Conservation (phyloP, 2,888 invertebrate species). For the Agriopis aurantiaria region DNA sequence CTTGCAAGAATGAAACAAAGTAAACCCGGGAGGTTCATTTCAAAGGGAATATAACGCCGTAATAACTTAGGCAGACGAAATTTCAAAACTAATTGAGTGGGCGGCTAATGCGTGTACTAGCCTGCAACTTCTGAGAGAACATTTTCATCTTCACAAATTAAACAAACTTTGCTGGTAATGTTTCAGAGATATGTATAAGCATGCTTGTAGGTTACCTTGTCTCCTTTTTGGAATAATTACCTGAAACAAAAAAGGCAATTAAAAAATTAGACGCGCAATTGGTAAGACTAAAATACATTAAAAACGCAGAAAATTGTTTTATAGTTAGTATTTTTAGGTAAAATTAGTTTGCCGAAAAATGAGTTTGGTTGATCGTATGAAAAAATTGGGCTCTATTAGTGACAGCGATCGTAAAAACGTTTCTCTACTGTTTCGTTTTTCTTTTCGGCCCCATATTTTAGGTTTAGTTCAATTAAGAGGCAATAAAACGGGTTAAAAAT, state of each 20-base stretch:
- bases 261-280: neutral
- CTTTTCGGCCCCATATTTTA: constrained; percentile 16
- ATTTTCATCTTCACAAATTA: neutral
- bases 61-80: neutral
- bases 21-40: neutral
- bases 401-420: constrained; percentile 23
- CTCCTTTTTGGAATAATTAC: constrained; percentile 3
- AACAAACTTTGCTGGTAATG: neutral
- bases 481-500: constrained; percentile 23
- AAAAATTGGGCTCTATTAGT: constrained; percentile 21
- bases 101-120: neutral
- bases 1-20: constrained; percentile 11
- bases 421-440: constrained; percentile 19
- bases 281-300: neutral
- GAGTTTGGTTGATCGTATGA: neutral
- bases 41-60: constrained; percentile 1
- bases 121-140: neutral
- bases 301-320: neutral
- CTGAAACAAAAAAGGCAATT: constrained; percentile 14
- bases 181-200: neutral
- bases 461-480: constrained; percentile 8
- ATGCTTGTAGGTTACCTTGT: neutral
- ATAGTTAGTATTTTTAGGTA: neutral
- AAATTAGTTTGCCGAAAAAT: neutral
- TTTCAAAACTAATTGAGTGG: neutral